Evolutionary conservation across 92 coral and sea anemone species (phyloP).

Genomic region (Parazoanthus swiftii): DNA sequence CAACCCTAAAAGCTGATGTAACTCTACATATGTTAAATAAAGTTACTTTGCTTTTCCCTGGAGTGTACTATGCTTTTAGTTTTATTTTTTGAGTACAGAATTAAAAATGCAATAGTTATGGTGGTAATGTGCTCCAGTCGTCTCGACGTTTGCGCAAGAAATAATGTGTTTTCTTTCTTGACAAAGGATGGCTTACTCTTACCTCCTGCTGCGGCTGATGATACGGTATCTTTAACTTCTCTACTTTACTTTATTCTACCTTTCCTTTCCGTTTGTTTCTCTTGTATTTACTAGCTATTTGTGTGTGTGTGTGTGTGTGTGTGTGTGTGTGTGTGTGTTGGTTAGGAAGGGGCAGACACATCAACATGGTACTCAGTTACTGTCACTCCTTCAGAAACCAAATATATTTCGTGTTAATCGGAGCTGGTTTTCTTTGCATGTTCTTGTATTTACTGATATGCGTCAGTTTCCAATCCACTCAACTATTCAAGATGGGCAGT

Average conservation of each 20-base stretch:
- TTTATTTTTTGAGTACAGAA: no score
- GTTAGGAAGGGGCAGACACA: not conserved
- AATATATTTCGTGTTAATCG: no score
- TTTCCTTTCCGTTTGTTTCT: not conserved
- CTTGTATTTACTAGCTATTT: not conserved
- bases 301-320: no score
- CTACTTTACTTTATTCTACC: not conserved
- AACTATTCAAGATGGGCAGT: no score
- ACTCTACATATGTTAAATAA: no score
- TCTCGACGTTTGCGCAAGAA: not conserved
- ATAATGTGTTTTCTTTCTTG: constrained; percentile 1
- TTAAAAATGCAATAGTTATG: no score
- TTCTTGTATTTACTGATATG: no score
- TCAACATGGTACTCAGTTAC: not conserved
- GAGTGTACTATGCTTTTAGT: no score
- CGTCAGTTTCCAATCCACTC: no score
- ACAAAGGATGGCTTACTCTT: constrained; percentile 38
- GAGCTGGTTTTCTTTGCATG: no score
- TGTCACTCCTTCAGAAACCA: not conserved
- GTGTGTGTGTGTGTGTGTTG: not conserved
- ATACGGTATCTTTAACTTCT: constrained; percentile 28
- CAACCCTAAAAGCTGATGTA: no score
- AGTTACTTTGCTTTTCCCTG: no score
- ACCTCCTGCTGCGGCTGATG: constrained; percentile 8
- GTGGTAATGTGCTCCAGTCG: not conserved